These are phyloP conservation scores for Priocnemis perturbator DNA, from an alignment of 2,888 invertebrate genomes.

Conservation along the genomic window DNA sequence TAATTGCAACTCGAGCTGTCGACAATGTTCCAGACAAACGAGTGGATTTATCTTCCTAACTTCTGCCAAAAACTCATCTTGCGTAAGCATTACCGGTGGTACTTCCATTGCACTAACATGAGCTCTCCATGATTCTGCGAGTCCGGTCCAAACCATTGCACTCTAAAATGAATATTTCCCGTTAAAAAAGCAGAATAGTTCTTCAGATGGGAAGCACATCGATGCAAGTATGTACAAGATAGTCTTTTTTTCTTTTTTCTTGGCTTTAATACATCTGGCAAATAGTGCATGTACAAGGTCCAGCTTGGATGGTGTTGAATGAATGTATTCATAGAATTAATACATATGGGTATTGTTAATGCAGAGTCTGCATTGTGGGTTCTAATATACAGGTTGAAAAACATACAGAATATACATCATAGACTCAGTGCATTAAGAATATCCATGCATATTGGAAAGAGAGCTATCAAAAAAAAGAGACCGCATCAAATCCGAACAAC, in stretches of 20 bases:
- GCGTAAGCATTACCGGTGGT: slow-evolving; percentile 68
- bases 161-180: slow-evolving; percentile 63
- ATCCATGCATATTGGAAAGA: slow-evolving; percentile 37
- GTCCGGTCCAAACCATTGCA: slow-evolving; percentile 70
- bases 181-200: slow-evolving; percentile 37
- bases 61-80: slow-evolving; percentile 67
- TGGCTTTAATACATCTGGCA: slow-evolving; percentile 50
- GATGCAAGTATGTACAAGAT: slow-evolving; percentile 59
- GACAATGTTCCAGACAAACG: slow-evolving; percentile 70
- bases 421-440: no score
- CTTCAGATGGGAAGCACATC: slow-evolving; percentile 43
- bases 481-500: slow-evolving; percentile 24
- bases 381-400: no score
- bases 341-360: no score
- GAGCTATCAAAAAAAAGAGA: slow-evolving; percentile 19
- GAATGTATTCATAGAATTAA: no score
- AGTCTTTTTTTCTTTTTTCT: slow-evolving; percentile 14
- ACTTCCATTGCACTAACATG: slow-evolving; percentile 69
- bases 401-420: no score
- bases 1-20: slow-evolving; percentile 69
- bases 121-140: slow-evolving; percentile 70
- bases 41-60: slow-evolving; percentile 72
- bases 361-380: no score
- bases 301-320: no score
- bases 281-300: slow-evolving; percentile 50